Evolutionary conservation across 2,797 vertebrate genomes (phyloP).

Genomic region (Rhinella marina): DNA sequence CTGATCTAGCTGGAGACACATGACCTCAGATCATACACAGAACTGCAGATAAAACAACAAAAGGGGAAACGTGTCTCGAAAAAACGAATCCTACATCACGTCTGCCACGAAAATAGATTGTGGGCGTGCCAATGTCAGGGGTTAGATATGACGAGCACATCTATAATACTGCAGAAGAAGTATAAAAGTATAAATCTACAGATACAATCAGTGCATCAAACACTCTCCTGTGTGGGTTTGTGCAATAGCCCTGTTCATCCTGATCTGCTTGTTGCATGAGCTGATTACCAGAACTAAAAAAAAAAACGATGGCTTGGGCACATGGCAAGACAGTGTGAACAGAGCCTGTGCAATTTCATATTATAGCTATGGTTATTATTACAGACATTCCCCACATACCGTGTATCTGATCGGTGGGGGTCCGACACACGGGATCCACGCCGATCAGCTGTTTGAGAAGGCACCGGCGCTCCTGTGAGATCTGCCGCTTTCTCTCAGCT

Average conservation of each 20-base stretch:
- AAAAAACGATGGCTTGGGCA: background rate
- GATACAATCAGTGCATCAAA: too few relatives aligned
- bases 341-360: background rate
- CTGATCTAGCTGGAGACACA: background rate
- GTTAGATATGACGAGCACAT: background rate
- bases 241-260: background rate
- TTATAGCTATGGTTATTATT: too few relatives aligned
- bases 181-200: background rate
- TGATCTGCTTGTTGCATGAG: background rate
- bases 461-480: too few relatives aligned
- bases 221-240: background rate
- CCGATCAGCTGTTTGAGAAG: too few relatives aligned
- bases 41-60: background rate
- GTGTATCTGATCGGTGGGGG: too few relatives aligned
- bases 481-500: too few relatives aligned
- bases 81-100: background rate
- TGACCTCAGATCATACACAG: constrained; percentile 2
- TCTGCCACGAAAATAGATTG: background rate
- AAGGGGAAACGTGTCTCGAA: background rate
- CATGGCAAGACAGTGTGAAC: background rate
- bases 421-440: too few relatives aligned
- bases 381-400: too few relatives aligned
- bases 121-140: background rate
- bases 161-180: too few relatives aligned
- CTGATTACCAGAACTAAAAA: background rate